A percentile compares a stretch with the other conserved stretches of the same genome.
Conservation (phyloP, 2,888 invertebrate species). For the Drosophila subquinaria region DNA sequence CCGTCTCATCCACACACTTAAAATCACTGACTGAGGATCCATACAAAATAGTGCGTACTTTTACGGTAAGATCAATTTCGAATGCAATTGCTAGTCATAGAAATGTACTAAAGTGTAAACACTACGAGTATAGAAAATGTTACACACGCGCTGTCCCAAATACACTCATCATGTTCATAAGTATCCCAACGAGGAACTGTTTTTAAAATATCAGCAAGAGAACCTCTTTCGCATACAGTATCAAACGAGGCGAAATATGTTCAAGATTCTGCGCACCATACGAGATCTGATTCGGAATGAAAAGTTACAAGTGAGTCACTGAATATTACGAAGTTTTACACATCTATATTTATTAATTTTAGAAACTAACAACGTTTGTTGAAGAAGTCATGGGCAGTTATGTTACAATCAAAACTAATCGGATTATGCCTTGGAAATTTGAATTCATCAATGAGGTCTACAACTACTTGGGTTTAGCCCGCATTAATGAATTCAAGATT, state of each 20-base stretch:
- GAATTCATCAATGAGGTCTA: constrained; percentile 84
- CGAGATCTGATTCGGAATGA: constrained; percentile 56
- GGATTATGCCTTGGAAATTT: constrained; percentile 85
- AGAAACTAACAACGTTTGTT: constrained; percentile 78
- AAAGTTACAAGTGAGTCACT: constrained; percentile 23
- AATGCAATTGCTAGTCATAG: not conserved
- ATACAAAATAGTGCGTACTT: constrained; percentile 68
- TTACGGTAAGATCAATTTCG: constrained; percentile 63
- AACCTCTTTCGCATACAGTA: constrained; percentile 81
- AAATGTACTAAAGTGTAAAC: not conserved
- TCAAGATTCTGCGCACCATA: constrained; percentile 76
- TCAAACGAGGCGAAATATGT: constrained; percentile 83
- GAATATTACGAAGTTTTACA: not conserved
- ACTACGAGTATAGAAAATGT: constrained; percentile 79
- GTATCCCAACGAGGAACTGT: constrained; percentile 60
- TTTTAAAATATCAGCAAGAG: constrained; percentile 57
- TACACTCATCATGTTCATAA: constrained; percentile 70
- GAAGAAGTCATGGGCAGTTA: constrained; percentile 83
- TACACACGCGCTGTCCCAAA: constrained; percentile 81
- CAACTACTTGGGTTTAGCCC: constrained; percentile 82
- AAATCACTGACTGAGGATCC: constrained; percentile 57
- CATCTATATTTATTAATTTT: not conserved
- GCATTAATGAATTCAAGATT: constrained; percentile 76
- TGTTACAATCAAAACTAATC: constrained; percentile 81
- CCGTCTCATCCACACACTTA: constrained; percentile 63